phyloP scores from a whole-genome alignment of 2,113 vertebrate genomes.

The Rhadina sibilatrix region DNA sequence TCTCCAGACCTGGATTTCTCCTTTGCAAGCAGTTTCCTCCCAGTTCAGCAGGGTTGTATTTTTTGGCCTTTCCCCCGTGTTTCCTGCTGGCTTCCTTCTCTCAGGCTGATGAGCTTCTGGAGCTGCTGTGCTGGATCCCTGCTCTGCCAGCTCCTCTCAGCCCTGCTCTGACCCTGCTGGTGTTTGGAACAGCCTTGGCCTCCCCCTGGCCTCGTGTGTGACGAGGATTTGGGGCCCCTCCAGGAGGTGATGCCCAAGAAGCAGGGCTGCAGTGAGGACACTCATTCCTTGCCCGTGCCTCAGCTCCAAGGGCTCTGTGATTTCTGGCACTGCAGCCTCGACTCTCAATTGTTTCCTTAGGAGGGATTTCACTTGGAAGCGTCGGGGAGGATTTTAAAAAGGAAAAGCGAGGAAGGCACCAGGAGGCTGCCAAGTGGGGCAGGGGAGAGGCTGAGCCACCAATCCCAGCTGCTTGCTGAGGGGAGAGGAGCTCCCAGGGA shows the following conservation, averaged over 20 bases:
- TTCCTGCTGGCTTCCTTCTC: constrained; percentile 21
- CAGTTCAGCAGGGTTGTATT: neutral
- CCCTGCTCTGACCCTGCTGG: neutral
- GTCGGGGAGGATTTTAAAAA: neutral
- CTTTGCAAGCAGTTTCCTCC: neutral
- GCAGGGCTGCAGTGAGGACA: neutral
- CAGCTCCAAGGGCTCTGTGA: constrained; percentile 2
- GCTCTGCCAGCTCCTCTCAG: neutral
- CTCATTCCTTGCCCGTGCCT: neutral
- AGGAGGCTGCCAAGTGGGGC: neutral
- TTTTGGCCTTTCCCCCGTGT: neutral
- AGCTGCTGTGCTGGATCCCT: neutral
- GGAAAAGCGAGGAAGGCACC: neutral
- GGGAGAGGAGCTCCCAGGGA: neutral
- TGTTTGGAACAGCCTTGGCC: neutral
- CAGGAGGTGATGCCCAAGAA: constrained; percentile 19
- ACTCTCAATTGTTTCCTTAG: constrained; percentile 47
- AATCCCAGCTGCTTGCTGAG: neutral
- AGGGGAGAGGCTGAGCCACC: neutral
- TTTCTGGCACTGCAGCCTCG: constrained; percentile 34
- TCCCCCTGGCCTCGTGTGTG: neutral
- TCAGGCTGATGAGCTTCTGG: neutral
- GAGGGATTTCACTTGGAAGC: neutral
- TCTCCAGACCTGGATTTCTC: neutral
- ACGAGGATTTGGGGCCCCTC: neutral